Base-by-base conservation (phyloP, 2,888 invertebrate genomes). In the Sturmia bella region DNA sequence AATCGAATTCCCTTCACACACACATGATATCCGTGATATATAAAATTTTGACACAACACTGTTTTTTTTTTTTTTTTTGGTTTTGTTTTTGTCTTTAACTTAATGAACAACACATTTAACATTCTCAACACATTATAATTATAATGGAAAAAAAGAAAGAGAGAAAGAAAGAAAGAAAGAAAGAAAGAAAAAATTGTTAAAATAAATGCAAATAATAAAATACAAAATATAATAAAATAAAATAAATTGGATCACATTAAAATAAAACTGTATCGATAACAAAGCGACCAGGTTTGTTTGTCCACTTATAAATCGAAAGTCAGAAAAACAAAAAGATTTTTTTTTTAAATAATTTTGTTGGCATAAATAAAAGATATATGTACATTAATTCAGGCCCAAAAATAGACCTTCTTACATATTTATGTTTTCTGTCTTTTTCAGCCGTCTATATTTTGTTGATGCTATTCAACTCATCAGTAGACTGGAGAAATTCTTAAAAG, bases 41-140 rank as follows among this genome's bases (percentile, higher is more conserved):
- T 82, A 78, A 82, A 82, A 82, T 82, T 82, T 82, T 82, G 82
- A 82, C 82, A 78, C 70, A 70, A 70, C 66, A 56, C 69, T n/a
- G n/a, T n/a, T n/a, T n/a, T n/a, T n/a, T n/a, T n/a, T n/a, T n/a
- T n/a, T n/a, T n/a, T n/a, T n/a, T n/a, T n/a, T n/a, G n/a, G n/a
- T n/a, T n/a, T n/a, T n/a, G 52, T 66, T 56, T 48, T 50, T 66
- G 32, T 64, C 45, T 48, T 56, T 27, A 43, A 13, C 27, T 19
- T 50, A 66, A 56, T 17, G 37, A 21, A 45, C 41, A 21, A 45
- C 41, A 48, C 43, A 70, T 75, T 82, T 78, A 66, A 78, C 70
- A 82, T 82, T 82, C 82, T 66, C 64, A 41, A 54, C 74, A 39
- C 82, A 78, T 68, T 75, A 70, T 70, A 61, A 78, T 78, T 81